Conservation (phyloP, 1,140 invertebrate species). For the Aplysia californica region DNA sequence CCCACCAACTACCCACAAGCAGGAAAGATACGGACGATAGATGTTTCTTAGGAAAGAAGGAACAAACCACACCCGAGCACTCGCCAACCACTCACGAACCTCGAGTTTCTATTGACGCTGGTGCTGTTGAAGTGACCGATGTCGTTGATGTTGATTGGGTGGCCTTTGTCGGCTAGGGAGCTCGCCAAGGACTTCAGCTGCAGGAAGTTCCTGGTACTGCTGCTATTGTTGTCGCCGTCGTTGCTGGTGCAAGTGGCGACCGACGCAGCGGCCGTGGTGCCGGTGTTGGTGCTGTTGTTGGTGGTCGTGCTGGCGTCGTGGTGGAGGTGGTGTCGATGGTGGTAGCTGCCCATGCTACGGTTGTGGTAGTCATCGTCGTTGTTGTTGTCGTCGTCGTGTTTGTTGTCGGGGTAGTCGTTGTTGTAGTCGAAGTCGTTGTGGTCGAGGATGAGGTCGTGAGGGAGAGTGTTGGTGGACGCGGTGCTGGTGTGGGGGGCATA, state of each 20-base stretch:
- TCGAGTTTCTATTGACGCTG: slow-evolving; percentile 24
- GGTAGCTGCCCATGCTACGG: neutral
- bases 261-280: too few relatives aligned
- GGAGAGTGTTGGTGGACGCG: slow-evolving; percentile 1
- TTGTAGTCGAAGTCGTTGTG: neutral
- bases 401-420: neutral
- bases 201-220: slow-evolving; percentile 15
- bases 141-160: slow-evolving; percentile 29
- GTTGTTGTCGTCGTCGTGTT: neutral
- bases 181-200: slow-evolving; percentile 22
- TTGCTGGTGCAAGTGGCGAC: slow-evolving; percentile 5
- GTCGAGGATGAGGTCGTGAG: neutral
- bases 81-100: too few relatives aligned
- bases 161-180: slow-evolving; percentile 21
- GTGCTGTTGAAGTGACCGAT: neutral
- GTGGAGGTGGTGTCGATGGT: neutral
- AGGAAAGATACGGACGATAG: too few relatives aligned
- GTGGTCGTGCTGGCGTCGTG: neutral
- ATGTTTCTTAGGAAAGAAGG: too few relatives aligned
- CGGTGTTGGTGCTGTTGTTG: neutral
- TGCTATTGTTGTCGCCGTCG: slow-evolving; percentile 25
- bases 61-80: too few relatives aligned
- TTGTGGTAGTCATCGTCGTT: neutral
- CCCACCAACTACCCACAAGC: too few relatives aligned
- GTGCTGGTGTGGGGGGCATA: slow-evolving; percentile 10